These are phyloP conservation scores for Mastomys coucha DNA, from an alignment of 2,113 vertebrate species.

Conservation along the genomic window DNA sequence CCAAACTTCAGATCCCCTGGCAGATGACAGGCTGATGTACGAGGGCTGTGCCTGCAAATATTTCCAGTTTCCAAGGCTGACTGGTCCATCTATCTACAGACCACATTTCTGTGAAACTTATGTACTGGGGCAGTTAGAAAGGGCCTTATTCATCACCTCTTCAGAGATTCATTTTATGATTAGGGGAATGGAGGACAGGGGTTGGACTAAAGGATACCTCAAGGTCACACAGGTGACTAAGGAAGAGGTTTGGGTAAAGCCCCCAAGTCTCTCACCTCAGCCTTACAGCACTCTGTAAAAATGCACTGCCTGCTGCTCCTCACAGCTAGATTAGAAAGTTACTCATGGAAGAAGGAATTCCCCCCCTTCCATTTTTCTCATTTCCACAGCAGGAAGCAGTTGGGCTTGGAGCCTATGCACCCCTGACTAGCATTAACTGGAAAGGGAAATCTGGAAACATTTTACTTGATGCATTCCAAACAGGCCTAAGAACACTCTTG, in stretches of 20 bases:
- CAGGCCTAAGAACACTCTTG: background rate
- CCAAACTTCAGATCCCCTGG: background rate
- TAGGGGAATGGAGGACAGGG: background rate
- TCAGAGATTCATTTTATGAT: background rate
- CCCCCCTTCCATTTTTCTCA: no score
- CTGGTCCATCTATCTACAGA: conserved; percentile 61
- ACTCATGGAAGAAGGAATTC: background rate
- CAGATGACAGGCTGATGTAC: conserved; percentile 70
- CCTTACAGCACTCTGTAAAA: background rate
- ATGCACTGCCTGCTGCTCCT: background rate
- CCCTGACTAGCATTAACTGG: background rate
- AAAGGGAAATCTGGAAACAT: background rate
- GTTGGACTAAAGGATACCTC: background rate
- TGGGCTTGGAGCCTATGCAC: background rate
- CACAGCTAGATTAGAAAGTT: background rate
- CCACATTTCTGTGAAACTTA: conserved; percentile 2
- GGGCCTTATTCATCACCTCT: conserved; percentile 7
- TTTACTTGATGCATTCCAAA: background rate
- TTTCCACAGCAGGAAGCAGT: background rate
- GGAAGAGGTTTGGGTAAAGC: background rate
- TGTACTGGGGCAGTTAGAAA: background rate
- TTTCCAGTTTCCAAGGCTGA: conserved; percentile 45
- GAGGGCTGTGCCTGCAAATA: conserved; percentile 23
- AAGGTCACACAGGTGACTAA: background rate
- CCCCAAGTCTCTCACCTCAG: background rate